These are phyloP conservation scores for Dolichomitus sp. DNA, from an alignment of 2,888 invertebrate species.

Conservation along the genomic window DNA sequence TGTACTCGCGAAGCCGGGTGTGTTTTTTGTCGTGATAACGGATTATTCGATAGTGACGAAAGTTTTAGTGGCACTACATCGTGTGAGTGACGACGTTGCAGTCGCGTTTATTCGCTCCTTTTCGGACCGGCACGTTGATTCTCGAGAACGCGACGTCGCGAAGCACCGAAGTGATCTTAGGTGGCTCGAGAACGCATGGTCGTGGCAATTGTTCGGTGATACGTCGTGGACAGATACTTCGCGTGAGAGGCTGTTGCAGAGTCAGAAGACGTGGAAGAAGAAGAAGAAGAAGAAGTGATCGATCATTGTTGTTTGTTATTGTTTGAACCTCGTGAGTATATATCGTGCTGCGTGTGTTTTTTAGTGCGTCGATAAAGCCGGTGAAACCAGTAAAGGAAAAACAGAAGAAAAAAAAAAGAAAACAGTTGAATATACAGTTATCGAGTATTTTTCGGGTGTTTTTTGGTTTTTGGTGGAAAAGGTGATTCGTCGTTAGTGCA, in stretches of 20 bases:
- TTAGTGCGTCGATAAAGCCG: slow-evolving; percentile 6
- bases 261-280: slow-evolving; percentile 12
- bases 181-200: slow-evolving; percentile 19
- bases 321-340: slow-evolving; percentile 12
- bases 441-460: background rate
- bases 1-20: background rate
- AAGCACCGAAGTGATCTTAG: background rate
- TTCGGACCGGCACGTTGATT: background rate
- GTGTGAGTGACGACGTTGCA: background rate
- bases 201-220: slow-evolving; percentile 5
- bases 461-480: background rate
- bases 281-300: slow-evolving; percentile 20
- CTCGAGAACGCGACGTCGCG: slow-evolving; percentile 14
- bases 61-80: background rate
- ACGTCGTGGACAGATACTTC: background rate
- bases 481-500: slow-evolving; percentile 10
- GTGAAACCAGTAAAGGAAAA: background rate
- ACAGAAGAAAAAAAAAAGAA: background rate
- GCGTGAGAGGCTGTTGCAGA: background rate
- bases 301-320: slow-evolving; percentile 34
- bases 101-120: background rate
- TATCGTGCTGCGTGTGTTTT: slow-evolving; percentile 26
- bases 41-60: background rate
- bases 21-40: background rate
- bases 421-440: background rate